Conservation (phyloP, 2,888 invertebrate genomes). For the Lepidonotus clava region DNA sequence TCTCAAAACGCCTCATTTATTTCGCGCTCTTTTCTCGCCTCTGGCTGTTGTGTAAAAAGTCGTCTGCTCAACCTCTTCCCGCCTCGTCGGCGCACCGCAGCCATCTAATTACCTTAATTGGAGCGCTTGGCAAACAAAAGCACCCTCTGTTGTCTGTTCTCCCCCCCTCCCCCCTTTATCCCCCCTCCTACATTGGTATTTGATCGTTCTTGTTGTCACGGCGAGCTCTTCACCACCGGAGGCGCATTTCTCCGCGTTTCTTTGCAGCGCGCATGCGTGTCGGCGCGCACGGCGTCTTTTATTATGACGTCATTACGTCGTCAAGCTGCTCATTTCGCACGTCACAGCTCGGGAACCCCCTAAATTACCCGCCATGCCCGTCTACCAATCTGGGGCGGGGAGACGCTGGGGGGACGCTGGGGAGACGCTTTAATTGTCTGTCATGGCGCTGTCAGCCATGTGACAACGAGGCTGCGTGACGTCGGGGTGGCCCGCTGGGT, state of each 20-base stretch:
- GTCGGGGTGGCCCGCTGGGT: too few species aligned
- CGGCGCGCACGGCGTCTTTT: neutral
- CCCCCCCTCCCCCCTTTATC: neutral
- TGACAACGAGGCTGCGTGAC: too few species aligned
- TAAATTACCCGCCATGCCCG: neutral
- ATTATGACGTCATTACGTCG: neutral
- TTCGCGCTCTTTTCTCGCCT: neutral
- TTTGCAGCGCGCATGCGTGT: too few species aligned
- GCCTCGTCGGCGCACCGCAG: slow-evolving; percentile 27
- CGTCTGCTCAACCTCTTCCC: neutral
- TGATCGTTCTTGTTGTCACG: too few species aligned
- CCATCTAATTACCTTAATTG: slow-evolving; percentile 45
- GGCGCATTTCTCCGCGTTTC: too few species aligned
- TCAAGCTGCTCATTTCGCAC: slow-evolving; percentile 11
- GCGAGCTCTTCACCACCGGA: too few species aligned
- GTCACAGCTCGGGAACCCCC: neutral
- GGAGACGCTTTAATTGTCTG: neutral
- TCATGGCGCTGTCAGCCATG: neutral
- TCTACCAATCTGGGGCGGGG: neutral
- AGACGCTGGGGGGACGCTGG: too few species aligned
- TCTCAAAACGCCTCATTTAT: slow-evolving; percentile 6
- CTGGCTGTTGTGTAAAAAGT: neutral
- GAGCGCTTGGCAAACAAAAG: slow-evolving; percentile 47
- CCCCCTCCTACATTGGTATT: too few species aligned
- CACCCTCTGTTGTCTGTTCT: slow-evolving; percentile 3